Base-by-base conservation (phyloP, 2,797 vertebrate species). In the Peromyscus nudipes region DNA sequence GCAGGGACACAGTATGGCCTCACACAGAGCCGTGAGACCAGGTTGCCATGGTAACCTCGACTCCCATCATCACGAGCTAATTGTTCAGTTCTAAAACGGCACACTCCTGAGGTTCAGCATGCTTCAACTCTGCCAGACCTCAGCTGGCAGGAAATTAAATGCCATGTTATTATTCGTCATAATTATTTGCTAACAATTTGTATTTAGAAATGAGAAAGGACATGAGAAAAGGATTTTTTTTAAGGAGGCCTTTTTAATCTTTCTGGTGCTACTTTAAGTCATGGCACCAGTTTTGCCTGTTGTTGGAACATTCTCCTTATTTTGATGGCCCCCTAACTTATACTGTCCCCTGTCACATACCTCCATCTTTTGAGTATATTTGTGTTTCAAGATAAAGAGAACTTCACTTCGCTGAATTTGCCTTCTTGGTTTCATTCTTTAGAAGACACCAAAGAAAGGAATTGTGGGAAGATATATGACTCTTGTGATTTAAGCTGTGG, bases 41-140 rank as follows among this genome's bases (percentile, higher is more conserved):
- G 80, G 96, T 97, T 97, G 92, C 96, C 96, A 93, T 0, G 67
- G 97, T 81, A 96, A 97, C 94, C 69, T 69, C 80, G 29, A 40
- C 79, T 94, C 64, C 55, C 73, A 64, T 82, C 89, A 86, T 96
- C 60, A 64, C 23, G 55, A 90, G 77, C 80, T 92, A 90, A 84
- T 92, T 96, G 91, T 77, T 97, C 92, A 60, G 0, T 94, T 97
- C 73, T 82, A 92, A 93, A 96, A 94, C 88, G 57, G 49, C 49
- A 57, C 0, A 3, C 93, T 94, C 77, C 93, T 75, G 46, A 89
- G 94, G 90, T 86, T 86, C 29, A 84, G 69, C 37, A 13, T n/a
- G 83, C 65, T 95, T 93, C 77, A 73, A 92, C 55, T 69, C 77
- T 86, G 71, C 84, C 46, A 92, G 91, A 73, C 91, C 88, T 95